Conservation (phyloP, 2,888 invertebrate species). For the Cylindroiulus punctatus region DNA sequence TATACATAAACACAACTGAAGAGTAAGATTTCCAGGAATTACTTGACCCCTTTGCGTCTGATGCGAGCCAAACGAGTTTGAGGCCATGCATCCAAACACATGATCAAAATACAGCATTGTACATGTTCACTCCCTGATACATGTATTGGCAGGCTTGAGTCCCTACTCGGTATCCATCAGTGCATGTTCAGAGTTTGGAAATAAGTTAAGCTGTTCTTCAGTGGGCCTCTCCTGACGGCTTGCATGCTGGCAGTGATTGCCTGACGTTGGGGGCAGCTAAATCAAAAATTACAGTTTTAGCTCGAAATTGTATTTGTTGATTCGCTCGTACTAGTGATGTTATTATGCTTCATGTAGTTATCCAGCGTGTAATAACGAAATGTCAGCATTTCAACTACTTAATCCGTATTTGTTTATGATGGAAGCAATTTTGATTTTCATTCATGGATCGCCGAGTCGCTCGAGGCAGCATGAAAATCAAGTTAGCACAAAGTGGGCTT, state of each 20-base stretch:
- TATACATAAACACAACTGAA: not conserved
- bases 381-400: slow-evolving; percentile 3
- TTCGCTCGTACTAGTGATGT: no score
- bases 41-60: not conserved
- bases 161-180: no score
- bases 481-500: not conserved
- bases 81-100: no score
- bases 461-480: not conserved
- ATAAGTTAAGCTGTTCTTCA: no score
- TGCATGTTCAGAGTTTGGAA: no score
- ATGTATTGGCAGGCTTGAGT: not conserved
- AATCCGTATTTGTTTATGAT: slow-evolving; percentile 12
- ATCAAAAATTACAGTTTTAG: no score
- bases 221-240: no score
- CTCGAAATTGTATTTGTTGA: no score
- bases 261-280: no score
- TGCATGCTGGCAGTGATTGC: no score
- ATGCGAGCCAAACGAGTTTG: not conserved
- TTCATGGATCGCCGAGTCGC: not conserved
- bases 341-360: not conserved
- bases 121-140: not conserved
- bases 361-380: not conserved
- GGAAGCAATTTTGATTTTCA: slow-evolving; percentile 4
- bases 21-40: not conserved
- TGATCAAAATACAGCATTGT: not conserved